These are phyloP conservation scores for Drosophila aff. DNA, from an alignment of 1,140 invertebrate species.

Conservation along the genomic window DNA sequence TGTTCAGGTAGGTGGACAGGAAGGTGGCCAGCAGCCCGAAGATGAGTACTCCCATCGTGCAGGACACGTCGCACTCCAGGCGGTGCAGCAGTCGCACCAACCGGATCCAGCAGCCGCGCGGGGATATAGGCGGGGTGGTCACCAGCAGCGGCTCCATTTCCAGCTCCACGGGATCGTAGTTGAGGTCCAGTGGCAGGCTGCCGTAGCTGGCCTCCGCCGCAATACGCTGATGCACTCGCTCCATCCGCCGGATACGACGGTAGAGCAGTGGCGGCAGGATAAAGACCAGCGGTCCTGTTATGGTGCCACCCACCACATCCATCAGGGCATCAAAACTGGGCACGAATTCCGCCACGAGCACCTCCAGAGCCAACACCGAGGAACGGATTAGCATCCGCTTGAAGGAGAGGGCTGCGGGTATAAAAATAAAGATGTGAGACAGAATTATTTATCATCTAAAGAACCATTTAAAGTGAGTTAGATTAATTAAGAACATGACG, in stretches of 20 bases:
- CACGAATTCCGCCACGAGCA: constrained; percentile 92
- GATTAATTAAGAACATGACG: constrained; percentile 5
- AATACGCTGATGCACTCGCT: constrained; percentile 71
- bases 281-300: constrained; percentile 94
- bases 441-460: background rate
- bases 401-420: constrained; percentile 90
- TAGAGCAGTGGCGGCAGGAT: constrained; percentile 95
- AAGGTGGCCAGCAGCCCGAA: constrained; percentile 81
- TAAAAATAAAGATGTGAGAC: background rate
- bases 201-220: constrained; percentile 78
- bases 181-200: constrained; percentile 74
- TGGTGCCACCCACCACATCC: constrained; percentile 93
- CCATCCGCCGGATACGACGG: constrained; percentile 86
- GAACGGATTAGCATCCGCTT: constrained; percentile 91
- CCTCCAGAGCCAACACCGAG: constrained; percentile 88
- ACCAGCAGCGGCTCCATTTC: constrained; percentile 70
- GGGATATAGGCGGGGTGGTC: constrained; percentile 24
- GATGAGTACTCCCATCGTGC: constrained; percentile 74
- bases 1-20: constrained; percentile 77
- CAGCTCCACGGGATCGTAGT: constrained; percentile 73
- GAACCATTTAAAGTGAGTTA: constrained; percentile 7
- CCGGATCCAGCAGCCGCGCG: constrained; percentile 61
- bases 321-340: constrained; percentile 96
- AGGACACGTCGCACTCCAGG: constrained; percentile 68
- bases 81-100: constrained; percentile 57